Conservation (phyloP, 1,140 invertebrate species). For the Aphaenogaster rudis region DNA sequence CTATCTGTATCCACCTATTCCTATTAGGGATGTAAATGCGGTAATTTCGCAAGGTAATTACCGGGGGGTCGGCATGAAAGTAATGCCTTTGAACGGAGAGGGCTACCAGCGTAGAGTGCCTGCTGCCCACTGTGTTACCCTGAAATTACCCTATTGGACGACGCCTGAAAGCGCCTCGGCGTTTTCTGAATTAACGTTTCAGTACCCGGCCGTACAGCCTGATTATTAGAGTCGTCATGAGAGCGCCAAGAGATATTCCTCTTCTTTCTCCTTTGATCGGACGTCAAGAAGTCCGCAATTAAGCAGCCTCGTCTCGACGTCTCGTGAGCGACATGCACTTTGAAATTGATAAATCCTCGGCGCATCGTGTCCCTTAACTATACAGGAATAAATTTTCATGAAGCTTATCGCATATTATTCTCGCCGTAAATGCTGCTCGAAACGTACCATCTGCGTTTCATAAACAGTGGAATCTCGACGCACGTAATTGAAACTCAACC, state of each 20-base stretch:
- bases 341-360: slow-evolving; percentile 53
- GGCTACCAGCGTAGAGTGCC: slow-evolving; percentile 61
- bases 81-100: slow-evolving; percentile 78
- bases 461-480: slow-evolving; percentile 44
- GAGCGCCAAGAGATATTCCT: slow-evolving; percentile 44
- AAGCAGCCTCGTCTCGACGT: slow-evolving; percentile 15
- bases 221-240: slow-evolving; percentile 63
- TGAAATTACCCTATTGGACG: slow-evolving; percentile 77
- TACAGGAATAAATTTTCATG: slow-evolving; percentile 26
- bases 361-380: slow-evolving; percentile 40
- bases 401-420: slow-evolving; percentile 51
- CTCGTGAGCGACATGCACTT: slow-evolving; percentile 41
- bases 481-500: slow-evolving; percentile 57
- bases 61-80: slow-evolving; percentile 72
- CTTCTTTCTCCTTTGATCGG: slow-evolving; percentile 45
- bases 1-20: slow-evolving; percentile 80
- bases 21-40: slow-evolving; percentile 84
- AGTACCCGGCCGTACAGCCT: slow-evolving; percentile 53
- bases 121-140: slow-evolving; percentile 70
- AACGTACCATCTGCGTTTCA: slow-evolving; percentile 49
- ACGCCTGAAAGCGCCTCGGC: slow-evolving; percentile 68
- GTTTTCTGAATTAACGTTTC: slow-evolving; percentile 73
- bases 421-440: slow-evolving; percentile 19
- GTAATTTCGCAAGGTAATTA: slow-evolving; percentile 82
- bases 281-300: slow-evolving; percentile 55